A percentile compares a stretch with the other conserved stretches of the same genome.
Evolutionary conservation across 2,797 vertebrate species (phyloP).

Genomic region (Sebastes oblongus): DNA sequence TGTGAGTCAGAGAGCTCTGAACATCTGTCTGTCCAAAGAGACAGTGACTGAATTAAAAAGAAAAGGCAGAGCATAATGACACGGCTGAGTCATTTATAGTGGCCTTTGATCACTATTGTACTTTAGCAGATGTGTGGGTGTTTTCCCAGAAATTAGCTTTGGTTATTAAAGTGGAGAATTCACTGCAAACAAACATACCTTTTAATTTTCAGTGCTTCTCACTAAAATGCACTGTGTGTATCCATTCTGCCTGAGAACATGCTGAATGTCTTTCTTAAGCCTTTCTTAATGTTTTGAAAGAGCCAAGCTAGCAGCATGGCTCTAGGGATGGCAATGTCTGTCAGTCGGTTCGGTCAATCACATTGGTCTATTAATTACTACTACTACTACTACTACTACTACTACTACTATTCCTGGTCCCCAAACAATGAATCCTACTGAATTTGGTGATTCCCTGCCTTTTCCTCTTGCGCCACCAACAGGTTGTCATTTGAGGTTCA

Average conservation of each 20-base stretch:
- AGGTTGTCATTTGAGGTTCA: neutral
- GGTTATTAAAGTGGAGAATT: slow-evolving; percentile 14
- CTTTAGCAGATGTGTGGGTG: slow-evolving; percentile 26
- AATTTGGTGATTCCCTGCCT: neutral
- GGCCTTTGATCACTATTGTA: slow-evolving; percentile 34
- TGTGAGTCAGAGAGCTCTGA: slow-evolving; percentile 43
- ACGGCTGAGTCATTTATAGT: slow-evolving; percentile 46
- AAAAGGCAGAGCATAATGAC: slow-evolving; percentile 9
- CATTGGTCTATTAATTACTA: neutral
- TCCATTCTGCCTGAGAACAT: neutral
- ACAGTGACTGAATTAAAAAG: slow-evolving; percentile 28
- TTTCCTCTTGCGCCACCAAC: neutral
- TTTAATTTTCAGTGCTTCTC: neutral
- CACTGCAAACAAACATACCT: neutral
- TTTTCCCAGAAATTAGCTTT: slow-evolving; percentile 25
- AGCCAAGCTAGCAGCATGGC: neutral
- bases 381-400: too few relatives aligned
- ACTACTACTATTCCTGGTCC: neutral
- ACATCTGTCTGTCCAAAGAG: slow-evolving; percentile 27
- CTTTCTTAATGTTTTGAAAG: neutral
- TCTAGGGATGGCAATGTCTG: neutral
- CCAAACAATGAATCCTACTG: neutral
- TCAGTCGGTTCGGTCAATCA: neutral
- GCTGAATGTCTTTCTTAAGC: neutral
- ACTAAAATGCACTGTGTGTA: neutral